A percentile compares a stretch with the other conserved stretches of the same genome.
These are phyloP conservation scores for Drosophila trapezifrons DNA, from an alignment of 1,140 invertebrate species.

Conservation along the genomic window DNA sequence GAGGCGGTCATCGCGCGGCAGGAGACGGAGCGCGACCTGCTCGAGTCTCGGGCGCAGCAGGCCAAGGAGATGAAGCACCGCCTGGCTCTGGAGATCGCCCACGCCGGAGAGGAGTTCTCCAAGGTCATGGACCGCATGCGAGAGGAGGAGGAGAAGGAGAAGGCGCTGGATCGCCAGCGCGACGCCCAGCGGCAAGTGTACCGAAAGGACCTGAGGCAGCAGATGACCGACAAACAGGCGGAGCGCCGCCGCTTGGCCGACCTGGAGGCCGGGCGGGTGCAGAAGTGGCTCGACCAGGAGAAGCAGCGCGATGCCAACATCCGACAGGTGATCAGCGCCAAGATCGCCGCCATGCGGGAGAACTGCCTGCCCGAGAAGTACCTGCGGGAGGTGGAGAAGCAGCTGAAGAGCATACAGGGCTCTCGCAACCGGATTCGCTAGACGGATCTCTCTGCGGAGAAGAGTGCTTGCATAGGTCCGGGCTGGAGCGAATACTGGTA, in stretches of 20 bases:
- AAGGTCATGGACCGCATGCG: constrained; percentile 85
- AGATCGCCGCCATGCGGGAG: constrained; percentile 86
- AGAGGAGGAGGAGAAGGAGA: constrained; percentile 84
- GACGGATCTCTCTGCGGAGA: not conserved
- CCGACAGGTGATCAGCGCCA: constrained; percentile 86
- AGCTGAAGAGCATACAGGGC: constrained; percentile 73
- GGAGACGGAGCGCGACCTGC: constrained; percentile 85
- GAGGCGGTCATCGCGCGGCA: constrained; percentile 84
- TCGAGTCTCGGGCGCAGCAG: constrained; percentile 84
- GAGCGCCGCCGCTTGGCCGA: constrained; percentile 85
- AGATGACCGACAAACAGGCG: constrained; percentile 87
- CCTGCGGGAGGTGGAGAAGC: constrained; percentile 84
- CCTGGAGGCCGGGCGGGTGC: constrained; percentile 85
- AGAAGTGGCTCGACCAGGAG: constrained; percentile 86
- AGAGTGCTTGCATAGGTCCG: constrained; percentile 32
- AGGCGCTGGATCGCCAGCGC: constrained; percentile 76
- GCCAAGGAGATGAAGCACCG: constrained; percentile 84
- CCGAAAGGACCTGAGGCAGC: constrained; percentile 74
- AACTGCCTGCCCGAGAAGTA: constrained; percentile 84
- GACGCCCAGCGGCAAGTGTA: constrained; percentile 59
- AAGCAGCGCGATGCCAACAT: constrained; percentile 86
- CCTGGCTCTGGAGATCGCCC: constrained; percentile 86
- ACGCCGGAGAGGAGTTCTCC: constrained; percentile 87
- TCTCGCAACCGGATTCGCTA: constrained; percentile 63
- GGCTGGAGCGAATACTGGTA: constrained; percentile 3